phyloP scores from a whole-genome alignment of 2,113 vertebrate genomes.

The Myrmecophaga tridactyla region DNA sequence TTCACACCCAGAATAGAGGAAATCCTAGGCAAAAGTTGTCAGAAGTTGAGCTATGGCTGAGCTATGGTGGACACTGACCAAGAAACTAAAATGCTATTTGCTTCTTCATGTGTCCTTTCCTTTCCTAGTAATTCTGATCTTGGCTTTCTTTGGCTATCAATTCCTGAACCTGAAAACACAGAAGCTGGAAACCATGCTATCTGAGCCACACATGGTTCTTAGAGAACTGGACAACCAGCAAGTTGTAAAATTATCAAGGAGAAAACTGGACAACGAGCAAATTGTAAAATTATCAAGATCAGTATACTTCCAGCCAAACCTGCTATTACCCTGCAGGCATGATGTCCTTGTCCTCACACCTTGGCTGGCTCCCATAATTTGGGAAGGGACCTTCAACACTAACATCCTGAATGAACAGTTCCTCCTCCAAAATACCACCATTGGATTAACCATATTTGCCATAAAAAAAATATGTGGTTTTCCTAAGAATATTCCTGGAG shows the following conservation, averaged over 20 bases:
- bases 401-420: slow-evolving; percentile 46
- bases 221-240: background rate
- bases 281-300: background rate
- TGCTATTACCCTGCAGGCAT: background rate
- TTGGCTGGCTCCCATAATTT: slow-evolving; percentile 48
- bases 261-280: background rate
- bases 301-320: too few species aligned
- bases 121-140: background rate
- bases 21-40: too few species aligned
- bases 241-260: too few species aligned
- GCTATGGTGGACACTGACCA: background rate
- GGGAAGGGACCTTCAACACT: slow-evolving; percentile 50
- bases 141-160: background rate
- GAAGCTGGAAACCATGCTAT: background rate
- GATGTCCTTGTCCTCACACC: slow-evolving; percentile 22
- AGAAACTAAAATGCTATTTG: background rate
- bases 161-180: background rate
- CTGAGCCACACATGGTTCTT: background rate
- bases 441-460: slow-evolving; percentile 30
- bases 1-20: background rate
- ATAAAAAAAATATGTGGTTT: slow-evolving; percentile 61
- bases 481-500: slow-evolving; percentile 80
- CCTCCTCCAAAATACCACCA: background rate
- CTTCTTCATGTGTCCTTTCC: background rate
- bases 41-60: background rate